Conservation (phyloP, 2,113 vertebrate genomes). For the Pyxicephalus adspersus region DNA sequence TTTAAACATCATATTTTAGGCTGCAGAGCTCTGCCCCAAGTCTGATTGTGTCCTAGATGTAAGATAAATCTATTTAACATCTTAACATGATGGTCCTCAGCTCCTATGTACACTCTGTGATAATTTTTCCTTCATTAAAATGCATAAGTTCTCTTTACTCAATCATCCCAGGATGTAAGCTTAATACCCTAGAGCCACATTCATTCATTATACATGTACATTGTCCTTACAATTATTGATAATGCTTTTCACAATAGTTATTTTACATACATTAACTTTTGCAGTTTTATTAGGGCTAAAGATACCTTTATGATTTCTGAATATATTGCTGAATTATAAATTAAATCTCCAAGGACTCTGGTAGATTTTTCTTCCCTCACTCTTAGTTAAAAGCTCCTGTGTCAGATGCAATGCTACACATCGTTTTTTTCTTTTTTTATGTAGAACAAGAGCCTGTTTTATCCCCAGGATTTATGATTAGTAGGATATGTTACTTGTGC, state of each 20-base stretch:
- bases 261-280: constrained; percentile 90
- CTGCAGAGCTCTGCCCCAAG: constrained; percentile 9
- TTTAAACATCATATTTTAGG: constrained; percentile 37
- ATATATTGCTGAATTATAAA: constrained; percentile 71
- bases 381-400: constrained; percentile 62
- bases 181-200: constrained; percentile 81
- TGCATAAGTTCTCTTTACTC: constrained; percentile 76
- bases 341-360: constrained; percentile 60
- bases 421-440: constrained; percentile 63
- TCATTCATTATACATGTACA: constrained; percentile 87
- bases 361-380: constrained; percentile 23
- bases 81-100: constrained; percentile 59
- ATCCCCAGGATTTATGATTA: constrained; percentile 65
- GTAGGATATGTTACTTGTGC: constrained; percentile 62
- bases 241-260: constrained; percentile 85
- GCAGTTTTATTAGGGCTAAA: constrained; percentile 80
- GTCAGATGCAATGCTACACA: constrained; percentile 59
- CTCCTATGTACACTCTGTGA: constrained; percentile 76
- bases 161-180: constrained; percentile 82
- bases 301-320: constrained; percentile 82
- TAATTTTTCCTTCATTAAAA: constrained; percentile 78
- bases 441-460: constrained; percentile 61
- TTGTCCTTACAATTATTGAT: constrained; percentile 93
- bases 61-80: constrained; percentile 57
- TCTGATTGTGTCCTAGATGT: constrained; percentile 39